These are phyloP conservation scores for Lymantria dispar DNA, from an alignment of 2,888 invertebrate genomes.

Conservation along the genomic window DNA sequence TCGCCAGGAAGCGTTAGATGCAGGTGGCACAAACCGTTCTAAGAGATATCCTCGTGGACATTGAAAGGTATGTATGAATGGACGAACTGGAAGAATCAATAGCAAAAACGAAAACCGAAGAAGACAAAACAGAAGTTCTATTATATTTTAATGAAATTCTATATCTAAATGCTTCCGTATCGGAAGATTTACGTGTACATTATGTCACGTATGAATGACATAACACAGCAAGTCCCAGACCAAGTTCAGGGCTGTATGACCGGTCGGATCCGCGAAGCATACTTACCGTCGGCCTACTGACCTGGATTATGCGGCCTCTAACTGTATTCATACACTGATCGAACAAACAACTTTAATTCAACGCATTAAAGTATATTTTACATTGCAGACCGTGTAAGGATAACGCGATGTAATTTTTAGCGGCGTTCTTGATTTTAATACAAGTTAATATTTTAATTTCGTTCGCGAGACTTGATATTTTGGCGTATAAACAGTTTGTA, in stretches of 20 bases:
- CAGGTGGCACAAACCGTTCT: too few relatives aligned
- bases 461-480: conserved; percentile 6
- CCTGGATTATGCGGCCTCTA: conserved; percentile 43
- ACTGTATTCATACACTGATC: conserved; percentile 12
- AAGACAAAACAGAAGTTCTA: background rate
- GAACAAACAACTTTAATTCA: conserved; percentile 20
- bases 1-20: too few relatives aligned
- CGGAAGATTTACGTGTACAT: conserved; percentile 10
- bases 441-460: conserved; percentile 16
- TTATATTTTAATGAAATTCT: background rate
- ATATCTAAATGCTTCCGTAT: background rate
- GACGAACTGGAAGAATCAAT: too few relatives aligned
- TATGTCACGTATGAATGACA: conserved; percentile 38
- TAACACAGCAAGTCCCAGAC: conserved; percentile 45
- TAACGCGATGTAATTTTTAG: conserved; percentile 23
- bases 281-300: conserved; percentile 49
- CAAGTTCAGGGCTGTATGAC: conserved; percentile 72
- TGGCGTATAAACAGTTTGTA: conserved; percentile 4
- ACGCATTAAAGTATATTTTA: conserved; percentile 9
- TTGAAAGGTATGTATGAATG: too few relatives aligned
- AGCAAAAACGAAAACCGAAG: background rate
- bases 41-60: too few relatives aligned
- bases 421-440: conserved; percentile 24
- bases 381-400: conserved; percentile 6
- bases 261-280: conserved; percentile 49